phyloP scores from a whole-genome alignment of 92 coral and sea anemone species.

The Palythoa caribaeorum region DNA sequence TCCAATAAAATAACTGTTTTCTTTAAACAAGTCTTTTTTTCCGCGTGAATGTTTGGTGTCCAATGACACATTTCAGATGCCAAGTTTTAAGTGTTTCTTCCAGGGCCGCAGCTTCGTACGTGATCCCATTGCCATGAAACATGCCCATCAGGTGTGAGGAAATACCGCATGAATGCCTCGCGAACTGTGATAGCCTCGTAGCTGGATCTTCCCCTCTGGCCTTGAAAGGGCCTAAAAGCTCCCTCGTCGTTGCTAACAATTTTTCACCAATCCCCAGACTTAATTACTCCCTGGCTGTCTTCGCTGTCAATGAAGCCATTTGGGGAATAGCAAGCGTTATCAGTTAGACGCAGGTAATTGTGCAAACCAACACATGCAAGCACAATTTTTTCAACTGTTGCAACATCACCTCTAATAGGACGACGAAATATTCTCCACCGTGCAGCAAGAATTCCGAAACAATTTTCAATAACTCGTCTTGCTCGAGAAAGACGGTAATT shows the following conservation, averaged over 20 bases:
- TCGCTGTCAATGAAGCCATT: conserved; percentile 60
- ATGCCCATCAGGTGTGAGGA: conserved; percentile 51
- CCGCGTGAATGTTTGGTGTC: neutral
- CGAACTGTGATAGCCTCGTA: conserved; percentile 40
- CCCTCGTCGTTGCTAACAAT: conserved; percentile 52
- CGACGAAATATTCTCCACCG: conserved; percentile 57
- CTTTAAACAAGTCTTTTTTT: neutral
- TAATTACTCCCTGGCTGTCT: conserved; percentile 55
- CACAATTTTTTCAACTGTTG: conserved; percentile 52
- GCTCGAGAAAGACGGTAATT: conserved; percentile 39
- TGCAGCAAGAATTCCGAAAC: conserved; percentile 52
- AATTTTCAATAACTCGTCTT: conserved; percentile 49
- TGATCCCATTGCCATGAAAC: conserved; percentile 62
- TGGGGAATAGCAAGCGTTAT: conserved; percentile 60
- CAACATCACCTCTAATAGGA: conserved; percentile 48
- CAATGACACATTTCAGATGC: neutral
- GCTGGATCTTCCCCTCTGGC: conserved; percentile 52
- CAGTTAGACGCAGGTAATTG: conserved; percentile 64
- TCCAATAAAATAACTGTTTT: neutral
- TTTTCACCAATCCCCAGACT: conserved; percentile 67
- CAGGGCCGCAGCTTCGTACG: conserved; percentile 53
- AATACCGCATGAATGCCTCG: conserved; percentile 47
- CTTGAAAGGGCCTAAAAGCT: conserved; percentile 33
- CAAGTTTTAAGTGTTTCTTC: conserved; percentile 9
- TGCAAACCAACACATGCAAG: conserved; percentile 59